phyloP scores from a whole-genome alignment of 2,797 vertebrate species.

The Girardinus metallicus region DNA sequence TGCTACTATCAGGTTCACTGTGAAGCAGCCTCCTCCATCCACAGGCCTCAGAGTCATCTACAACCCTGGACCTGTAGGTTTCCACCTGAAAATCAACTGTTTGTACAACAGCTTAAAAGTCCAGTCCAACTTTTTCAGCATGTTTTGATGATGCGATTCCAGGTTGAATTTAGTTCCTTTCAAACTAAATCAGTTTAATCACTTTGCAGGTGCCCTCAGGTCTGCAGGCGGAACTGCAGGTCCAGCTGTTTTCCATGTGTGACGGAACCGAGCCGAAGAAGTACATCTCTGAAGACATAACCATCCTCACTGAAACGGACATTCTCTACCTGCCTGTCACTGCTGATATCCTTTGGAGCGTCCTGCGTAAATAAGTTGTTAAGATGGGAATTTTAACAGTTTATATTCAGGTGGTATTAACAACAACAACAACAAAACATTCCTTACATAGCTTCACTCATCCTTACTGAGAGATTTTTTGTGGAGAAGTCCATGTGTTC shows the following conservation, averaged over 20 bases:
- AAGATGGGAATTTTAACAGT: background rate
- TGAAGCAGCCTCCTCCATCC: conserved; percentile 85
- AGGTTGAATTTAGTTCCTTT: background rate
- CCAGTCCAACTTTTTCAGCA: background rate
- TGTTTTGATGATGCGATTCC: background rate
- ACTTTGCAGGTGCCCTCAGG: conserved; percentile 87
- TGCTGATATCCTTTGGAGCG: conserved; percentile 88
- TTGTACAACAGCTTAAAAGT: background rate
- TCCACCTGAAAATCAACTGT: background rate
- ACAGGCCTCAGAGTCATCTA: conserved; percentile 87
- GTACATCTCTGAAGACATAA: conserved; percentile 78
- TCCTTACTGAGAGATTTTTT: conserved; percentile 75
- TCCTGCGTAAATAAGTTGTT: background rate
- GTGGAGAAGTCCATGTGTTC: conserved; percentile 55
- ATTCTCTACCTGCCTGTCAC: conserved; percentile 86
- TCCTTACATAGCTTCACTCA: conserved; percentile 83
- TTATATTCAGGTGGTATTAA: background rate
- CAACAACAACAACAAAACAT: background rate
- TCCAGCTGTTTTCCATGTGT: conserved; percentile 84
- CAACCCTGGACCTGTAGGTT: conserved; percentile 87
- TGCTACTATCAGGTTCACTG: conserved; percentile 82
- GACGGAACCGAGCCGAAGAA: conserved; percentile 39
- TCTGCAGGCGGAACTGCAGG: conserved; percentile 82
- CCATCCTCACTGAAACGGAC: conserved; percentile 87
- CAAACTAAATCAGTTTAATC: background rate